These are phyloP conservation scores for Chelidonichthys spinosus DNA, from an alignment of 2,797 vertebrate genomes.

Conservation along the genomic window DNA sequence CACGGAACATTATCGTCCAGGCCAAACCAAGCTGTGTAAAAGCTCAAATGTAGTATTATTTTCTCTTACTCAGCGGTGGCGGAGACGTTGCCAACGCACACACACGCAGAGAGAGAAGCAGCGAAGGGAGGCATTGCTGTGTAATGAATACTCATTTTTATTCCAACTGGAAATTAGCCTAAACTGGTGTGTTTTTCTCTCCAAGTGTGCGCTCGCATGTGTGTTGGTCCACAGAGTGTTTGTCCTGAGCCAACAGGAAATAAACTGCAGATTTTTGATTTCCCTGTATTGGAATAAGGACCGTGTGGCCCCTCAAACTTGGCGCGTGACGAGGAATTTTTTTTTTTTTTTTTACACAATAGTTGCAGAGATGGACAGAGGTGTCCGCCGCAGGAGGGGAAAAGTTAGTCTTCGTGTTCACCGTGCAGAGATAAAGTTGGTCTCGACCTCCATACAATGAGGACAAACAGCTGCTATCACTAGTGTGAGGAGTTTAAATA, in stretches of 20 bases:
- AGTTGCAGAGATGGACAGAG: slow-evolving; percentile 31
- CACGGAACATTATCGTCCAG: slow-evolving; percentile 55
- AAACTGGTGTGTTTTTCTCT: slow-evolving; percentile 43
- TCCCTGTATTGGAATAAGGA: slow-evolving; percentile 52
- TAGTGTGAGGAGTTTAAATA: slow-evolving; percentile 3
- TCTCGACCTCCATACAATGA: no score
- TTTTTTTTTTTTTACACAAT: slow-evolving; percentile 32
- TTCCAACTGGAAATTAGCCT: slow-evolving; percentile 71
- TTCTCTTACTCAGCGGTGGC: slow-evolving; percentile 60
- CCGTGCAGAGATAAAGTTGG: background rate
- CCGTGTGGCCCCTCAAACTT: slow-evolving; percentile 55
- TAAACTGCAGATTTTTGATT: slow-evolving; percentile 65
- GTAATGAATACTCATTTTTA: slow-evolving; percentile 65
- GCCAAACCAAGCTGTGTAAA: slow-evolving; percentile 72
- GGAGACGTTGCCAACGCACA: slow-evolving; percentile 60
- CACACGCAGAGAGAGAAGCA: slow-evolving; percentile 17
- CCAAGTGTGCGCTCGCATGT: slow-evolving; percentile 34
- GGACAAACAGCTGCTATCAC: background rate
- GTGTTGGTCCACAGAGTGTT: slow-evolving; percentile 30
- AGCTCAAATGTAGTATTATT: slow-evolving; percentile 63
- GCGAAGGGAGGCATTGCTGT: slow-evolving; percentile 33
- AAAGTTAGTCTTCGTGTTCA: background rate
- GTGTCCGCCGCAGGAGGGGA: slow-evolving; percentile 12
- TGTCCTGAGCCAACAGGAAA: slow-evolving; percentile 64
- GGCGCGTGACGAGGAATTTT: slow-evolving; percentile 33